Percentiles rank a stretch among this genome's conserved stretches.
These are phyloP conservation scores for Pavo muticus DNA, from an alignment of 2,113 vertebrate genomes.

Conservation along the genomic window DNA sequence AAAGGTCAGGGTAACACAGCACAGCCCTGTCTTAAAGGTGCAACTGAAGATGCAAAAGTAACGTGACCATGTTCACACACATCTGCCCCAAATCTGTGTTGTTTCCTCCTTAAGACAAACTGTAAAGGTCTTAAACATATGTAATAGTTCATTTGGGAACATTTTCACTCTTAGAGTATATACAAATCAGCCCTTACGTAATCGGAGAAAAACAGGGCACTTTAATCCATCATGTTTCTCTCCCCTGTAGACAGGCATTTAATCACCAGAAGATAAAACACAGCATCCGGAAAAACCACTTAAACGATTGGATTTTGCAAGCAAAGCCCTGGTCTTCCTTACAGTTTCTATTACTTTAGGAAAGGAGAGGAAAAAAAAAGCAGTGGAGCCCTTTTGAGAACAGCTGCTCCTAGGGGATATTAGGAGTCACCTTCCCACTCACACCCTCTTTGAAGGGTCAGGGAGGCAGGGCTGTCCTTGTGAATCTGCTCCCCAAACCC, in stretches of 20 bases:
- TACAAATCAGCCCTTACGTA: background rate
- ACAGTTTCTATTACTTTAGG: background rate
- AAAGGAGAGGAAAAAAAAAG: background rate
- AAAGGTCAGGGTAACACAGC: background rate
- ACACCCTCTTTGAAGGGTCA: background rate
- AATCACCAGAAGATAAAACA: constrained; percentile 34
- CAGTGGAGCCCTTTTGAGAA: background rate
- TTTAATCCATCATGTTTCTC: background rate
- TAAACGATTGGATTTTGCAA: background rate
- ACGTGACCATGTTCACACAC: background rate
- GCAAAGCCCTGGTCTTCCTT: background rate
- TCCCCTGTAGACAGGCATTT: constrained; percentile 14
- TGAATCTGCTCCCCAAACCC: background rate
- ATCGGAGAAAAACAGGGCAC: background rate
- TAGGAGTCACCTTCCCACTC: background rate
- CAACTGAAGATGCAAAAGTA: background rate
- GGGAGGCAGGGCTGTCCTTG: rapidly evolving
- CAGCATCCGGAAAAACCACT: background rate
- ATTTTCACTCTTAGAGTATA: background rate
- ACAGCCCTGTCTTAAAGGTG: background rate
- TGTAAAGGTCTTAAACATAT: background rate
- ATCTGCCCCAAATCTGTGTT: background rate
- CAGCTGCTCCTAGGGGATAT: background rate
- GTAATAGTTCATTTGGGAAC: background rate
- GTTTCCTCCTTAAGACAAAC: background rate